Base-by-base conservation (phyloP, 2,113 vertebrate genomes). In the Amblyornis subalaris region DNA sequence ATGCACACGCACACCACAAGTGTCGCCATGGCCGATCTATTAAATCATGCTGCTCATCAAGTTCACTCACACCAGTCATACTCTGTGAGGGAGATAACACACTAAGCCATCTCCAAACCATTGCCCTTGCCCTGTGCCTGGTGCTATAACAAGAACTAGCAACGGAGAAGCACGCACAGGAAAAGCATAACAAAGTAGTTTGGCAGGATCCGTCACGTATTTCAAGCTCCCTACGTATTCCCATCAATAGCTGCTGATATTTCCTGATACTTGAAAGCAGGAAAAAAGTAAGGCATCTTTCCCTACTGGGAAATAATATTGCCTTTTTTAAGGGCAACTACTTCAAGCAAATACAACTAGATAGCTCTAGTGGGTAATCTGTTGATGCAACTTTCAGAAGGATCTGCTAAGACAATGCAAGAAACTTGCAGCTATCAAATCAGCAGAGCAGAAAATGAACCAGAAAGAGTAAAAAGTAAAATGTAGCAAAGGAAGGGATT, bases 401-500 rank as follows among this genome's bases (percentile, higher is more conserved):
- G 92, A 95, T 86, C 93, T 96, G 86, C 57, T 79, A 55, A 94
- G 77, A 89, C 3, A 62, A 69, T 36, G 75, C 67, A 86, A 70
- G 81, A 87, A 97, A 92, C 85, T 90, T 91, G 51, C 64, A 89
- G 86, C 86, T 94, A 90, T 96, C 95, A 96, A 98, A 96, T 67
- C 89, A 96, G 57, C 61, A 90, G 96, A 97, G 95, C 95, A 95
- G 95, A 97, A 97, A 97, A 97, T 73, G 79, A 95, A 97, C 35
- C 50, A 83, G 76, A 94, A 96, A 96, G 58, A 94, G 70, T 69
- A 88, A 94, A 91, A 96, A 74, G 38, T 73, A 55, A 66, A 92
- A 73, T n/a, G 48, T 7, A 94, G 73, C 50, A n/a, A 90, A 95
- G 25, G 57, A 95, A 94, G 36, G 65, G 76, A 93, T 85, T 93